Evolutionary conservation across 1,140 invertebrate species (phyloP).

Genomic region (Neoseiulus cucumeris): DNA sequence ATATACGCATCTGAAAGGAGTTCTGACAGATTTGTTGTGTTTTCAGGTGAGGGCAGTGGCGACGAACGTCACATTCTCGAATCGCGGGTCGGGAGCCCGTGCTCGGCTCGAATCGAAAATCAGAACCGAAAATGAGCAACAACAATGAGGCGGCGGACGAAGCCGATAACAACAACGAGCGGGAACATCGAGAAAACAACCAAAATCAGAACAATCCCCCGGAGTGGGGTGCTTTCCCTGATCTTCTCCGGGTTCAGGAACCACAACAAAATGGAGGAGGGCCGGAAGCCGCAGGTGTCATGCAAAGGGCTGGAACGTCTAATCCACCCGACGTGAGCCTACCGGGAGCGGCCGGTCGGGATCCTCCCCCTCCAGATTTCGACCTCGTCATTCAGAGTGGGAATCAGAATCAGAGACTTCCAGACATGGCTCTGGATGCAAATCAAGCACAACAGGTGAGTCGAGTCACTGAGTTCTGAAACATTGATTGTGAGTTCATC

Average conservation of each 20-base stretch:
- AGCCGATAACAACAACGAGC: slow-evolving; percentile 7
- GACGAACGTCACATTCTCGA: too few species aligned
- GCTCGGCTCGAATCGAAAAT: neutral
- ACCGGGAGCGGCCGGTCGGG: neutral
- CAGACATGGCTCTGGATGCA: neutral
- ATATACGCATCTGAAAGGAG: too few species aligned
- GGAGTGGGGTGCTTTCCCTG: neutral
- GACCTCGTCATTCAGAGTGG: neutral
- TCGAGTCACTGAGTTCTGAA: too few species aligned
- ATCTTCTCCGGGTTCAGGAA: neutral
- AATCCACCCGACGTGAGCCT: neutral
- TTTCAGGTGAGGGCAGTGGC: too few species aligned
- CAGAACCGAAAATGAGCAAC: neutral
- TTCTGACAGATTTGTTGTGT: too few species aligned
- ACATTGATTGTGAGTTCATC: too few species aligned
- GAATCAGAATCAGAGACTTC: neutral
- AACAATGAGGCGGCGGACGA: neutral
- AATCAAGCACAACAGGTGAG: neutral
- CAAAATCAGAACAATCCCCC: slow-evolving; percentile 3
- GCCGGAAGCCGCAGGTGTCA: neutral
- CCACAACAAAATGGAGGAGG: slow-evolving; percentile 4
- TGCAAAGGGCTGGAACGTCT: neutral
- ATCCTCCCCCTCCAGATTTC: neutral
- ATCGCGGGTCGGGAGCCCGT: too few species aligned
- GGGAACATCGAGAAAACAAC: neutral